Conservation (phyloP, 2,113 vertebrate species). For the Phasianus colchicus region DNA sequence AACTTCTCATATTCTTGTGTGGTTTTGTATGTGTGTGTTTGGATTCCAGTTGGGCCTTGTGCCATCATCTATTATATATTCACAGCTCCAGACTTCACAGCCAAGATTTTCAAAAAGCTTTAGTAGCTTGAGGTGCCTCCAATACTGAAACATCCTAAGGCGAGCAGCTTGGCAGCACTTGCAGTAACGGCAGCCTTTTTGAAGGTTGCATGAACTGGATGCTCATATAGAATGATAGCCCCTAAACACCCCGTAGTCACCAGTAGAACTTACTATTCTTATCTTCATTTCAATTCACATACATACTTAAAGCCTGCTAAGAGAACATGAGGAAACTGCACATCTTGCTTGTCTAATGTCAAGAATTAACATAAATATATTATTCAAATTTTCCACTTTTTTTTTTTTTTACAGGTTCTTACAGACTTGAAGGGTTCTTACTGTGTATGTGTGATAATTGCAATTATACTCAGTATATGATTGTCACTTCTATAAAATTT, state of each 20-base stretch:
- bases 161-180: not conserved
- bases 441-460: accelerated
- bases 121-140: constrained; percentile 15
- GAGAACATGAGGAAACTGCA: not conserved
- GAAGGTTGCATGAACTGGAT: not conserved
- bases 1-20: not conserved
- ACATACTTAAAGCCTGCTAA: not conserved
- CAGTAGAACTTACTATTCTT: not conserved
- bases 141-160: constrained; percentile 10
- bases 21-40: not conserved
- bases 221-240: not conserved
- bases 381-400: not conserved
- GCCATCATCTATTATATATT: constrained; percentile 32
- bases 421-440: not conserved
- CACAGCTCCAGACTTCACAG: constrained; percentile 26
- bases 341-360: not conserved
- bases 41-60: constrained; percentile 12
- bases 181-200: not conserved
- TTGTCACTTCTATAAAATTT: not conserved
- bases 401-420: not conserved
- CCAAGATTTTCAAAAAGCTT: constrained; percentile 38
- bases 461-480: not conserved
- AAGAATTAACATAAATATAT: not conserved
- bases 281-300: not conserved
- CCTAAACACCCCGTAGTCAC: not conserved